phyloP scores from a whole-genome alignment of 2,113 vertebrate genomes.

The Spea multiplicata region DNA sequence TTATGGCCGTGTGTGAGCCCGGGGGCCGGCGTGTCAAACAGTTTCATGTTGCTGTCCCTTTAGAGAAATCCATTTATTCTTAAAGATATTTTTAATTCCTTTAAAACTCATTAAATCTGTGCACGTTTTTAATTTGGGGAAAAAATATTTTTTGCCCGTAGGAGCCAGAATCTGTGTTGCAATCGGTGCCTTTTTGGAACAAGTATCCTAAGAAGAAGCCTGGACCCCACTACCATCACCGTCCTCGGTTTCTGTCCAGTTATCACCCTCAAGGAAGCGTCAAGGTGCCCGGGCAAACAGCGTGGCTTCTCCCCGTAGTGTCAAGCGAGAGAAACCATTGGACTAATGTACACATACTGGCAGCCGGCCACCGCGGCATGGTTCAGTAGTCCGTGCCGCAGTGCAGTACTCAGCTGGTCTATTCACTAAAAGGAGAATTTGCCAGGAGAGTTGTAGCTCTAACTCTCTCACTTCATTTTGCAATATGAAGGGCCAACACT shows the following conservation, averaged over 20 bases:
- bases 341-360: conserved; percentile 59
- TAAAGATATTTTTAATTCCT: no score
- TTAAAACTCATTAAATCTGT: no score
- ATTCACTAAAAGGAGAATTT: no score
- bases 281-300: conserved; percentile 56
- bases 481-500: no score
- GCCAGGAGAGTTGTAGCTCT: no score
- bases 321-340: conserved; percentile 56
- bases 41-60: no score
- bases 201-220: conserved; percentile 47
- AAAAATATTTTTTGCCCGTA: not conserved
- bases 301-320: conserved; percentile 60
- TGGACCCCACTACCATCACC: conserved; percentile 46
- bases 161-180: conserved; percentile 51
- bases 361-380: conserved; percentile 49
- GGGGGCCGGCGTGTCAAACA: no score
- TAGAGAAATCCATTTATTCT: no score
- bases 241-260: conserved; percentile 55
- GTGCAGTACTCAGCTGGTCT: no score
- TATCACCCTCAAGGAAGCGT: conserved; percentile 59
- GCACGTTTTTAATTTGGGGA: no score
- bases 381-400: not conserved
- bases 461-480: no score
- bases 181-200: conserved; percentile 52
- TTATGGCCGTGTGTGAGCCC: no score